Evolutionary conservation across 1,140 invertebrate genomes (phyloP), one percentile per base, ranked within the genome.

Genomic region (Heterodera carotae): DNA sequence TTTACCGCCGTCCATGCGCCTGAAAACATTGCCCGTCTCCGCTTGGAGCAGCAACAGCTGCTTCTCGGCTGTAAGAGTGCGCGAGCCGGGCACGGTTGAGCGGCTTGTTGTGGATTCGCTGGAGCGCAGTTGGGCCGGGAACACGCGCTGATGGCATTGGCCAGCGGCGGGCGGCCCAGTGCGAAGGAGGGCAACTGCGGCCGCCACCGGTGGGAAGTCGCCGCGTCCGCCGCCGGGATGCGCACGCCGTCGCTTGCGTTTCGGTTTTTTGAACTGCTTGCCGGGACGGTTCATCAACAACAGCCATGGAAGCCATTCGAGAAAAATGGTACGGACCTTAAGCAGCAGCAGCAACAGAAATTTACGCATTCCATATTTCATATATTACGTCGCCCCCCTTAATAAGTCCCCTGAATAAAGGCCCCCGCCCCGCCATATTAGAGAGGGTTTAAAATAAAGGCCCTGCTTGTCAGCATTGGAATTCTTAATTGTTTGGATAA

Each of bases 221-320:
- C n/a, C n/a, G n/a, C n/a, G n/a, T n/a, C n/a, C 62, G 64, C 25
- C 27, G 0, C 31, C 68, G 12, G 29, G 33, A 53, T 4, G 68
- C 27, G 1, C 48, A n/a, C 48, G 48, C 6, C 56, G 72, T 15
- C 56, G 72, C 39, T 76, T 76, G 22, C 48, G 73, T 48, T 79
- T 79, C 6, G 78, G 79, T 33, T 79, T 79, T 27, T 69, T 81
- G 67, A 79, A 79, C 43, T 79, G 78, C 43, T 79, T 79, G 8
- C 78, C 91, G 74, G 95, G 96, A 84, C 95, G 91, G 86, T 92
- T 92, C 94, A 98, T 97, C 82, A 94, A 91, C 85, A 98, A 91
- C 84, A 97, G 90, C 91, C 94, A 96, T 83, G 96, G 95, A 89
- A 98, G 91, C 95, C 95, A 98, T 88, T 93, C 93, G 83, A 97